phyloP scores from a whole-genome alignment of 2,113 vertebrate species.

The Prinia subflava region DNA sequence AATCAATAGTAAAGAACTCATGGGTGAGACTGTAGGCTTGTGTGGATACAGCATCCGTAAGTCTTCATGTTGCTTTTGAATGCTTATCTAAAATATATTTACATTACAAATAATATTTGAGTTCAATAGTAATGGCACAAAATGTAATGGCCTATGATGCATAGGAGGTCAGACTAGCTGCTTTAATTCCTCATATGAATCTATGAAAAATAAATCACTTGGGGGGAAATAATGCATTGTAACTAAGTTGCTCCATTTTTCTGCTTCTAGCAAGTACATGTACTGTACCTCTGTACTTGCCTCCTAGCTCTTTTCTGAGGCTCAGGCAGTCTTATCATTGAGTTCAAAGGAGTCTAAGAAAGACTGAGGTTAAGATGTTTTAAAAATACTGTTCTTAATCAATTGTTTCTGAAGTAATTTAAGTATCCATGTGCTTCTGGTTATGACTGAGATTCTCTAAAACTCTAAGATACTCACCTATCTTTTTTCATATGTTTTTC shows the following conservation, averaged over 20 bases:
- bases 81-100: background rate
- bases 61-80: background rate
- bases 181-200: background rate
- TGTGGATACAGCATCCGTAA: background rate
- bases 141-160: background rate
- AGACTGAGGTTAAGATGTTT: background rate
- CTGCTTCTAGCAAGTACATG: background rate
- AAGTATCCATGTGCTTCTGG: accelerated
- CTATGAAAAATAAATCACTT: constrained; percentile 2
- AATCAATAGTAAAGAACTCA: background rate
- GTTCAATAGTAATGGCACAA: background rate
- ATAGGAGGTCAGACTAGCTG: background rate
- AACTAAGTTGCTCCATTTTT: background rate
- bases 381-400: background rate
- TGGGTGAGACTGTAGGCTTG: background rate
- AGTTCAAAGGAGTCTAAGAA: background rate
- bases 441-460: background rate
- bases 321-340: background rate
- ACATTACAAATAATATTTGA: background rate
- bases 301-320: background rate
- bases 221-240: background rate
- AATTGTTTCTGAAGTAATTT: background rate
- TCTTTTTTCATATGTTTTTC: accelerated
- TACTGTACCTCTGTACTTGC: background rate
- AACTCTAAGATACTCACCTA: background rate